A percentile compares a stretch with the other conserved stretches of the same genome.
phyloP scores from a whole-genome alignment of 2,797 vertebrate genomes.

The Catamblyrhynchus diadema region DNA sequence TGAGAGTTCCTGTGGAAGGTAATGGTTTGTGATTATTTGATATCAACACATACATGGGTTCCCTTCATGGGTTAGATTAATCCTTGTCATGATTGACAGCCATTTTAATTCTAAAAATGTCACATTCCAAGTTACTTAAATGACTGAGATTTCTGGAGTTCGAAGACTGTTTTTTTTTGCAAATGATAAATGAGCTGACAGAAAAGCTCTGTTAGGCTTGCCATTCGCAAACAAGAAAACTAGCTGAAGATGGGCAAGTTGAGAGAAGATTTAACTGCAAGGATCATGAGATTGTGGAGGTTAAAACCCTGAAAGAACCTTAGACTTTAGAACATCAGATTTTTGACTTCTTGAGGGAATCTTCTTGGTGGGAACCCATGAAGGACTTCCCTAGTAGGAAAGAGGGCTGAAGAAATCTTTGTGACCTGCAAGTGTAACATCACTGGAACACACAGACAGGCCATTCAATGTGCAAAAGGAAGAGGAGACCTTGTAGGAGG shows the following conservation, averaged over 20 bases:
- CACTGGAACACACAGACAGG: not conserved
- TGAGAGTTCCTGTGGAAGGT: not conserved
- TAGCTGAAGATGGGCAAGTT: not conserved
- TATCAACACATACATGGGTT: not conserved
- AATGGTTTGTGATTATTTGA: not conserved
- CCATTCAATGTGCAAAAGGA: not conserved
- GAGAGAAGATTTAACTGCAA: not conserved
- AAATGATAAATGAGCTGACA: not conserved
- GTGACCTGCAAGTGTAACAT: not conserved
- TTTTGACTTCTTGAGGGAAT: not conserved
- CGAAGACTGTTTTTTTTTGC: not conserved
- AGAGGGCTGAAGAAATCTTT: not conserved
- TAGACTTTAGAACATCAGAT: not conserved
- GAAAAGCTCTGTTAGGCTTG: not conserved
- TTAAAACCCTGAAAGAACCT: not conserved
- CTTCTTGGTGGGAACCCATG: not conserved
- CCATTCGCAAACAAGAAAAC: not conserved
- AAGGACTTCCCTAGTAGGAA: not conserved
- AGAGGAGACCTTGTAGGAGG: not conserved
- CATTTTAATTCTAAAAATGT: not conserved
- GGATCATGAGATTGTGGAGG: not conserved
- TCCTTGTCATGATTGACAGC: not conserved
- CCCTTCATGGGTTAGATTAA: not conserved
- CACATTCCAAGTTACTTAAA: not conserved
- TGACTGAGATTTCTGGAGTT: not conserved